Evolutionary conservation across 1,140 invertebrate genomes (phyloP), one percentile per base, ranked within the genome.

Genomic region (Psix sp.): DNA sequence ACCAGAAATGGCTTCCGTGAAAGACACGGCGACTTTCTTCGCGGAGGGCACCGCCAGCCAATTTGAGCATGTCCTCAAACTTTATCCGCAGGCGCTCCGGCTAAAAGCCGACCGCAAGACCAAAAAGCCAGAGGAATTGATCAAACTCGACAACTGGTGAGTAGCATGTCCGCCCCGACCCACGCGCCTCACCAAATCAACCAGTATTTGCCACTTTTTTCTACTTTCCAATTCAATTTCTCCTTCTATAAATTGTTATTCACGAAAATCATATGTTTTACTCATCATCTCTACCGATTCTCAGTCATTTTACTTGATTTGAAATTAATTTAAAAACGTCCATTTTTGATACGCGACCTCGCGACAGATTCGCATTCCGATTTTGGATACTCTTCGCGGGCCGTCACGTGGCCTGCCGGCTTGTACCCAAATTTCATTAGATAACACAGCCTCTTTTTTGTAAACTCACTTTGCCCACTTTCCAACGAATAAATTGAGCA

Each of bases 91-190:
- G 88, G 95, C 94, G 63, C 88, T 97, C 38, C 91, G 91, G 85
- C 87, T 96, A 73, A 96, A 96, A 88, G 94, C 95, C 45, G 93
- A 95, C 87, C 91, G 90, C 82, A 94, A 94, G 84, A 93, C 90
- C 79, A 96, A 96, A 90, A 96, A 95, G 88, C 94, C 95, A 39
- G 95, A 96, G 86, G 95, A 97, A 88, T 91, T 96, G 74, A 93
- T 96, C 86, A 96, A 95, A 88, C 89, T 96, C 86, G 95, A 97
- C 88, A 94, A 95, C 84, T 97, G 95, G 95, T 95, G 89, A 94
- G 93, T 93, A 7, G 2, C 2, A 7, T n/a, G n/a, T 3, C 7
- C 2, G n/a, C 7, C 2, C 2, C 2, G 7, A n/a, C 2, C 2
- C n/a, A 16, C 21, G 20, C 31, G 1, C 3, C 18, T n/a, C 59